Conservation (phyloP, 2,888 invertebrate genomes). For the Acronicta psi region DNA sequence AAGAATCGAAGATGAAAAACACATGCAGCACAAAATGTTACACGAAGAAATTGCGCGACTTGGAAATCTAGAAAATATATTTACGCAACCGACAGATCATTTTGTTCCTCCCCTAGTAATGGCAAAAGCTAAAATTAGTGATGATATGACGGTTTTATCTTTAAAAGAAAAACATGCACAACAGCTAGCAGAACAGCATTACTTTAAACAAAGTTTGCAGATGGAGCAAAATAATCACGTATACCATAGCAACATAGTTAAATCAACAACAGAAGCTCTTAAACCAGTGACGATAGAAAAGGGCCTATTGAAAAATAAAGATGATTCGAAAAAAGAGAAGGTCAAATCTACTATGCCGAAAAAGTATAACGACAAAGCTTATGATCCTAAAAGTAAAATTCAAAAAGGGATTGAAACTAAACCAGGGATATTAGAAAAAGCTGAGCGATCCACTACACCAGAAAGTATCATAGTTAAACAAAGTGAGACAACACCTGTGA, state of each 20-base stretch:
- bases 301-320: conserved; percentile 55
- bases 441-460: conserved; percentile 44
- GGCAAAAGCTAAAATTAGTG: conserved; percentile 85
- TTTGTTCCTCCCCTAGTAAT: conserved; percentile 87
- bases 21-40: conserved; percentile 80
- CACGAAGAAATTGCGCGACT: conserved; percentile 82
- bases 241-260: conserved; percentile 41
- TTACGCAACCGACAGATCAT: conserved; percentile 85
- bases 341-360: conserved; percentile 72
- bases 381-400: conserved; percentile 69
- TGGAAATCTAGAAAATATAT: conserved; percentile 84
- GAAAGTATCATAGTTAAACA: conserved; percentile 41
- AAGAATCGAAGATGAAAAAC: conserved; percentile 78
- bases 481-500: conserved; percentile 46
- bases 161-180: conserved; percentile 85
- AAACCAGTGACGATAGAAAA: conserved; percentile 46
- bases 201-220: conserved; percentile 59
- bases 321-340: conserved; percentile 66
- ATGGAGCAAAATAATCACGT: conserved; percentile 51
- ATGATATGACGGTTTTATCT: conserved; percentile 86
- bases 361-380: conserved; percentile 76
- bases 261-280: conserved; percentile 57
- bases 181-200: conserved; percentile 75
- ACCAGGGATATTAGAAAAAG: conserved; percentile 50
- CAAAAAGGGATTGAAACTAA: conserved; percentile 60